These are phyloP conservation scores for Schmidtea mediterranea DNA, from an alignment of 1,140 invertebrate species.

Conservation along the genomic window DNA sequence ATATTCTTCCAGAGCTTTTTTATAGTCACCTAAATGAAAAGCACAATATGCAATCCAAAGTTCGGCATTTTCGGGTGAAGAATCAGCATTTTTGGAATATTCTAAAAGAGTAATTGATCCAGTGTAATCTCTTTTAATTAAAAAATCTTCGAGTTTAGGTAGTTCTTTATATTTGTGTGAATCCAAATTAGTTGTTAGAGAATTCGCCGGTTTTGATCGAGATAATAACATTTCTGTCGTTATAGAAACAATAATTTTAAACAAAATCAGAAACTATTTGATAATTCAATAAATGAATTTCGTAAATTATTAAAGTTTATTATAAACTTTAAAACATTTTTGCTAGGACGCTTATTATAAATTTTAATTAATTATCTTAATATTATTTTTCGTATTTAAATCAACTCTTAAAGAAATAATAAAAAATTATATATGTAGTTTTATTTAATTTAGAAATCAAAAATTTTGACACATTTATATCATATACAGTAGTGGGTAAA, in stretches of 20 bases:
- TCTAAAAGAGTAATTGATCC: slow-evolving; percentile 71
- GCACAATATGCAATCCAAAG: slow-evolving; percentile 72
- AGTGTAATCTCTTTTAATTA: slow-evolving; percentile 60
- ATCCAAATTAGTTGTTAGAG: slow-evolving; percentile 5
- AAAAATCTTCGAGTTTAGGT: slow-evolving; percentile 63
- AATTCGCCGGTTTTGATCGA: slow-evolving; percentile 13
- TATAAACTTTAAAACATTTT: too few relatives aligned
- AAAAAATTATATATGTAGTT: too few relatives aligned
- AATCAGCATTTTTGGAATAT: slow-evolving; percentile 17
- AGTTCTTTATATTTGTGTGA: slow-evolving; percentile 22
- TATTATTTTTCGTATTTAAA: too few relatives aligned
- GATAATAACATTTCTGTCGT: slow-evolving; percentile 11
- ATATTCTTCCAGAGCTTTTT: slow-evolving; percentile 42
- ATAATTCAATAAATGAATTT: too few relatives aligned
- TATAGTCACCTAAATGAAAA: slow-evolving; percentile 78
- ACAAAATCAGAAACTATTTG: too few relatives aligned
- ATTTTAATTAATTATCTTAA: too few relatives aligned
- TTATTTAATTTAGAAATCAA: too few relatives aligned
- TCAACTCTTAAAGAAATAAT: too few relatives aligned
- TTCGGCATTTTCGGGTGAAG: slow-evolving; percentile 35
- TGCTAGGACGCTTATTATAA: too few relatives aligned
- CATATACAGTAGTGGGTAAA: too few relatives aligned
- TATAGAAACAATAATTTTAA: neutral
- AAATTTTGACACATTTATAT: too few relatives aligned
- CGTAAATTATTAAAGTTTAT: too few relatives aligned